Evolutionary conservation across 2,797 vertebrate genomes (phyloP).

Genomic region (Microctenopoma stevenorrisi): DNA sequence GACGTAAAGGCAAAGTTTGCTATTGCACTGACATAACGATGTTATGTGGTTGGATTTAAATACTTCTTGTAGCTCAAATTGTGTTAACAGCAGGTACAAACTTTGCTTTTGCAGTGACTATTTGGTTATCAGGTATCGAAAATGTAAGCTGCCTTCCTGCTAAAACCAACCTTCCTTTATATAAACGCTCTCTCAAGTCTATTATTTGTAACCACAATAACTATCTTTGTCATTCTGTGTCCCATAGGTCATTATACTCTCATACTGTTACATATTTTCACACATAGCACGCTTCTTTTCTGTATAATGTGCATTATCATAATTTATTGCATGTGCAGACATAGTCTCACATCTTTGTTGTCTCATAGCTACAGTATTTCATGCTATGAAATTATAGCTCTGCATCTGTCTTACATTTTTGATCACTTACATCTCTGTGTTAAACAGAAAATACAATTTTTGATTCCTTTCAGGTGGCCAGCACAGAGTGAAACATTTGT

Average conservation of each 20-base stretch:
- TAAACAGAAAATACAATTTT: not conserved
- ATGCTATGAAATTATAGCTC: not conserved
- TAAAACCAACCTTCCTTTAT: not conserved
- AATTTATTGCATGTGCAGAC: not conserved
- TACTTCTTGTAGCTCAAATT: not conserved
- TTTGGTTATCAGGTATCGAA: slow-evolving; percentile 3
- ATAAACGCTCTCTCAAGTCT: not conserved
- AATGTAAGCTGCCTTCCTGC: slow-evolving; percentile 5
- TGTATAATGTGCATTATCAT: not conserved
- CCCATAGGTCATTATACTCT: not conserved
- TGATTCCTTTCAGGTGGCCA: not conserved
- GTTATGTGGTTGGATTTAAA: not conserved
- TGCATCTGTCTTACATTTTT: not conserved
- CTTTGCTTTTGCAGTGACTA: not conserved
- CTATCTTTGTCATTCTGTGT: slow-evolving; percentile 6
- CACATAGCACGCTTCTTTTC: not conserved
- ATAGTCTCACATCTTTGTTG: not conserved
- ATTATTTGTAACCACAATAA: not conserved
- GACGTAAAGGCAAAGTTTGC: not conserved
- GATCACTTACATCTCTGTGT: not conserved
- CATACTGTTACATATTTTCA: not conserved
- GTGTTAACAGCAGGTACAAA: not conserved
- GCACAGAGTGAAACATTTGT: not conserved
- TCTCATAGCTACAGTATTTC: not conserved
- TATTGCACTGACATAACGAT: not conserved